Base-by-base conservation (phyloP, 2,113 vertebrate species). In the Carollia perspicillata region DNA sequence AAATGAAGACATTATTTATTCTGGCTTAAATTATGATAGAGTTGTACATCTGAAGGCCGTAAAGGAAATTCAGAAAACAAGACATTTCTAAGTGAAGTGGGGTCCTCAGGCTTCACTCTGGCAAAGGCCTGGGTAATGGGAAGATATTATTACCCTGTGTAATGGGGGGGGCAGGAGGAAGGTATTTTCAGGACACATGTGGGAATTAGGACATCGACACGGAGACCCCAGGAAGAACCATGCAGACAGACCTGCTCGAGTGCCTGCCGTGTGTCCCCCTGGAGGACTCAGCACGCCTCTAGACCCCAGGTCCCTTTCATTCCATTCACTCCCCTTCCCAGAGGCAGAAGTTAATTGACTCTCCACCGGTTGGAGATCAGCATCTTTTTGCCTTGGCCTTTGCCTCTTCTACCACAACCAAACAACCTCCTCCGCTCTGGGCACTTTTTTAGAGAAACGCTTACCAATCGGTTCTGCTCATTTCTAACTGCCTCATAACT, bases 1-100 rank as follows among this genome's bases (percentile, higher is more conserved):
- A 90, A 66, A 37, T 40, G 72, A 85, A 77, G 66, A 10, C 13
- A 28, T 63, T 33, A 35, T 85, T 40, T 72, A 35, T 53, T 85
- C 77, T 79, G n/a, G 47, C 30, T 37, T 74, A 51, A 71, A 44
- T 42, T 37, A 79, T 18, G 42, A 37, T 17, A 5, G 37, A 63
- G 6, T 3, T 60, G 28, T 53, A 55, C 14, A 49, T 33, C 33
- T 28, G 22, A 89, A 33, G 12, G 4, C 49, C 63, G 3, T 20
- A 77, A 55, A 90, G 17, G 30, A 79, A 75, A 89, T 68, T 78
- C 65, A 63, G 37, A 49, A 72, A 88, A 72, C n/a, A 86, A 65
- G 65, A 60, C 28, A 44, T 37, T 49, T 6, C 53, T 65, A 28
- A 44, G 33, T 26, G 12, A 55, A 42, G 37, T 23, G n/a, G 20